Percentiles rank a stretch among this genome's conserved stretches.
phyloP scores from a whole-genome alignment of 2,113 vertebrate species.

The Apodemus speciosus region DNA sequence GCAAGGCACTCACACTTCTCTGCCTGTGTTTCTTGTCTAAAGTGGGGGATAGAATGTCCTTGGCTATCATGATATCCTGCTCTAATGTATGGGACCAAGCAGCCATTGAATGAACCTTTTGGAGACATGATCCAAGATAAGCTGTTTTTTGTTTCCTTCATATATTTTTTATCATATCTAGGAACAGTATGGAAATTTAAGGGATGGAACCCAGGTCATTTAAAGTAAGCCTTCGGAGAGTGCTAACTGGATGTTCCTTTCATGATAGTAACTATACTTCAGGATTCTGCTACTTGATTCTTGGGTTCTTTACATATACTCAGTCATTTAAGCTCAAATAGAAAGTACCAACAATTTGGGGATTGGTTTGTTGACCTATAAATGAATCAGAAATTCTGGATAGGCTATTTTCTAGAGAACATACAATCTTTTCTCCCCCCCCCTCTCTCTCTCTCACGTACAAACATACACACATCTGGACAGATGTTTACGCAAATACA shows the following conservation, averaged over 20 bases:
- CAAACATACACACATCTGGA: background rate
- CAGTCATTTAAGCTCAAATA: background rate
- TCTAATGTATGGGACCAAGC: background rate
- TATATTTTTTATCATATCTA: background rate
- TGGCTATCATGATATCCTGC: background rate
- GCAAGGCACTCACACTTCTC: too few relatives aligned
- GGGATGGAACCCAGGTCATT: background rate
- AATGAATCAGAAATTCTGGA: conserved; percentile 13
- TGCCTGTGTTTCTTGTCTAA: background rate
- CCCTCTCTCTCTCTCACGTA: background rate
- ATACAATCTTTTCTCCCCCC: background rate
- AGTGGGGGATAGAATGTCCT: background rate
- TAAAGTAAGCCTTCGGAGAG: conserved; percentile 13
- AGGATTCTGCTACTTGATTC: background rate
- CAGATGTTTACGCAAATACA: background rate
- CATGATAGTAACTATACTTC: background rate
- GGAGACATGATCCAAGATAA: background rate
- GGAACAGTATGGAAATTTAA: background rate
- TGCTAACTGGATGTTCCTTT: conserved; percentile 10
- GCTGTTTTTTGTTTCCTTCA: background rate
- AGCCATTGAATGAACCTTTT: background rate
- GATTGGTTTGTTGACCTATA: background rate
- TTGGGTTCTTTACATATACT: background rate
- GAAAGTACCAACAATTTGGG: background rate
- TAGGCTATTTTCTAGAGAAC: conserved; percentile 1